Evolutionary conservation across 2,797 vertebrate species (phyloP).

Genomic region (Helostoma temminkii): DNA sequence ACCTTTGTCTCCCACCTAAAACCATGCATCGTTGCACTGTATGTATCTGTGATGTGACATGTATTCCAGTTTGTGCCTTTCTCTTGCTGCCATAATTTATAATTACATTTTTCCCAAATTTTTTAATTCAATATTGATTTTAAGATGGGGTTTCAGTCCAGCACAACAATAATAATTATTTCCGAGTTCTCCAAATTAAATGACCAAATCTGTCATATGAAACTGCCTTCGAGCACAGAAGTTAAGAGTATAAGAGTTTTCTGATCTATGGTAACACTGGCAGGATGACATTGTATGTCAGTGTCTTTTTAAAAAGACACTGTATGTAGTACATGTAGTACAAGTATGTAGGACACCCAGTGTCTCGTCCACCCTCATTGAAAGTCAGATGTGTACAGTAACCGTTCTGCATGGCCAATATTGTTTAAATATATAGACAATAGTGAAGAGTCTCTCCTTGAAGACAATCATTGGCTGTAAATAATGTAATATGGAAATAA

Average conservation of each 20-base stretch:
- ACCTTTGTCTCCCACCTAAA: constrained; percentile 58
- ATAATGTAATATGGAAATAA: not conserved
- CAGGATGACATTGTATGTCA: not conserved
- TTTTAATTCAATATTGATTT: not conserved
- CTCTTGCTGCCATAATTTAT: not conserved
- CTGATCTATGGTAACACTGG: not conserved
- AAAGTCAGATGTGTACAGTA: not conserved
- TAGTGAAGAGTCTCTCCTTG: not conserved
- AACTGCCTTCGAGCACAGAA: not conserved
- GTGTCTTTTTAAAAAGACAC: too few species aligned
- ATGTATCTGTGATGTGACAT: not conserved
- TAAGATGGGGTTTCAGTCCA: not conserved
- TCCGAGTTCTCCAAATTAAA: not conserved
- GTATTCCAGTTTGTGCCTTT: not conserved
- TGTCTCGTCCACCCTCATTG: not conserved
- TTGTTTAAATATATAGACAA: not conserved
- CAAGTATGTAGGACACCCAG: not conserved
- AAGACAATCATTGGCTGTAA: not conserved
- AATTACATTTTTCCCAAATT: not conserved
- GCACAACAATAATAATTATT: not conserved
- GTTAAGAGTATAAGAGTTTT: not conserved
- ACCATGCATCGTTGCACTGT: constrained; percentile 9
- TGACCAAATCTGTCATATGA: not conserved
- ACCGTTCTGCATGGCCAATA: not conserved
- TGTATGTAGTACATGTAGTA: too few species aligned